These are phyloP conservation scores for Apotomis betuletana DNA, from an alignment of 2,888 invertebrate species.

Conservation along the genomic window DNA sequence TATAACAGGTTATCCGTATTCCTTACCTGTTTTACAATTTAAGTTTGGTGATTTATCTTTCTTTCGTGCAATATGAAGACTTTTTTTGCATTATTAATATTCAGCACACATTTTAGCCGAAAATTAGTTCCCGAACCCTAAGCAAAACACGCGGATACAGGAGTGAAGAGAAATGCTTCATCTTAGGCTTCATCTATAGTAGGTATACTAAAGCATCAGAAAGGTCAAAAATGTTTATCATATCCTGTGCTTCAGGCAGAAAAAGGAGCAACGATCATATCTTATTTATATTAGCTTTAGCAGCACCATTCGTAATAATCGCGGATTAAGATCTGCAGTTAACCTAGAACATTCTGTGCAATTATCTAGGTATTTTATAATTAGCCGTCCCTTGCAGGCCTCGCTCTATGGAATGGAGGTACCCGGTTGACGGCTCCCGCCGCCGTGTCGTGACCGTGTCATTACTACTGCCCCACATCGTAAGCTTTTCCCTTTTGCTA, in stretches of 20 bases:
- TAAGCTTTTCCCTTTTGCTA: conserved; percentile 53
- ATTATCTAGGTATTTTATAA: conserved; percentile 36
- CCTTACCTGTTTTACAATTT: no score
- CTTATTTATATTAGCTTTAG: neutral
- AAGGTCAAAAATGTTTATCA: no score
- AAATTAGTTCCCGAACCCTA: no score
- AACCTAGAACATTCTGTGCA: conserved; percentile 25
- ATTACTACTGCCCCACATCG: conserved; percentile 66
- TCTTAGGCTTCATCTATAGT: no score
- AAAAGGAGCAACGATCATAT: neutral
- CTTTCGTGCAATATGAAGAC: no score
- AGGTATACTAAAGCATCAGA: no score
- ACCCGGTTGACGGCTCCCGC: conserved; percentile 52
- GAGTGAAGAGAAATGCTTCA: no score
- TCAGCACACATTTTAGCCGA: no score
- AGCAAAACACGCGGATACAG: no score
- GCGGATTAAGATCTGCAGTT: conserved; percentile 9
- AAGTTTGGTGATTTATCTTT: no score
- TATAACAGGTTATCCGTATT: no score
- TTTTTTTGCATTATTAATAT: no score
- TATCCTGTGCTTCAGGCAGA: neutral
- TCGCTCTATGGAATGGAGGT: conserved; percentile 33
- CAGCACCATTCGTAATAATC: conserved; percentile 8
- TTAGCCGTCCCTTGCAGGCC: conserved; percentile 36
- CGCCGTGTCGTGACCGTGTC: conserved; percentile 58